Evolutionary conservation across 2,113 vertebrate species (phyloP).

Genomic region (Ciconia maguari): DNA sequence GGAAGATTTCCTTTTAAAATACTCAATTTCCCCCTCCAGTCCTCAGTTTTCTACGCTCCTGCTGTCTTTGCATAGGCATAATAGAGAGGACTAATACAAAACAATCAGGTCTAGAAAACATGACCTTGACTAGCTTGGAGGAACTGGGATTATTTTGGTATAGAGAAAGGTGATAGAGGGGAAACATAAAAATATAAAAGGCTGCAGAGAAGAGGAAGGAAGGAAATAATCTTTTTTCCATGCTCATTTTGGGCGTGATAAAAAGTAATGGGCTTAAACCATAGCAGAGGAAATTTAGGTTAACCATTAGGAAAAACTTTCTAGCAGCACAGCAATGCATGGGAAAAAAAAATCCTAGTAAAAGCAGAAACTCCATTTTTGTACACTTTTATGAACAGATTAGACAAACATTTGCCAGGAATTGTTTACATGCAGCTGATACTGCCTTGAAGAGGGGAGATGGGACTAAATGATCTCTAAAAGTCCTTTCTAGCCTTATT

Average conservation of each 20-base stretch:
- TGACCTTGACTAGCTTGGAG: neutral
- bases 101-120: neutral
- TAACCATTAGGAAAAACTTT: neutral
- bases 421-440: constrained; percentile 51
- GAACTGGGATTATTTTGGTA: constrained; percentile 13
- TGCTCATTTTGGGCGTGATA: neutral
- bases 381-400: neutral
- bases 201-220: neutral
- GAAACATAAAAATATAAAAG: constrained; percentile 20
- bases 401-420: constrained; percentile 59
- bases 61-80: neutral
- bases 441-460: constrained; percentile 19
- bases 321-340: neutral
- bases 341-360: neutral
- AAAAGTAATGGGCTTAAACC: constrained; percentile 22
- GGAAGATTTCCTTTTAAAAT: neutral
- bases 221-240: constrained; percentile 40
- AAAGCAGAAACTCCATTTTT: neutral
- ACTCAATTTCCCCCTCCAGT: neutral
- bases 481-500: constrained; percentile 58
- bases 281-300: neutral
- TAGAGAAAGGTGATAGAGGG: neutral
- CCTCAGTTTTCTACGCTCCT: neutral
- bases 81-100: neutral
- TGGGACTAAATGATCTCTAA: constrained; percentile 59